Evolutionary conservation across 2,113 vertebrate species (phyloP).

Genomic region (Pseudorasbora parva): DNA sequence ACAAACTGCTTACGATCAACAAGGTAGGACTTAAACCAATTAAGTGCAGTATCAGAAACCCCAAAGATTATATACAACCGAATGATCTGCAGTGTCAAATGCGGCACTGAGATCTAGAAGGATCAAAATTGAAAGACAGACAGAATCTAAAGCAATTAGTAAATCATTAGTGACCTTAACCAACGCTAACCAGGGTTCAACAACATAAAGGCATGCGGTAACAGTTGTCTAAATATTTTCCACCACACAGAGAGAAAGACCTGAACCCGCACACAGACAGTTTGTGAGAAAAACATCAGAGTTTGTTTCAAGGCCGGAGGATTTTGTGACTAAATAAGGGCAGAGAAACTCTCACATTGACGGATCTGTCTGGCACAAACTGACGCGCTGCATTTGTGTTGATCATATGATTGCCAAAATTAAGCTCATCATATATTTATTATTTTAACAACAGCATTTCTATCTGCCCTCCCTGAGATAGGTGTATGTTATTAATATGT

Average conservation of each 20-base stretch:
- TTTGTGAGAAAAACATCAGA: slow-evolving; percentile 52
- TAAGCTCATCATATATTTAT: neutral
- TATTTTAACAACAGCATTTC: neutral
- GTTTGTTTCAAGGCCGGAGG: slow-evolving; percentile 59
- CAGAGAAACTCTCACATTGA: slow-evolving; percentile 52
- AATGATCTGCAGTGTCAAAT: neutral
- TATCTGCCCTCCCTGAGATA: neutral
- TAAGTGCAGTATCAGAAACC: neutral
- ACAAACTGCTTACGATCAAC: neutral
- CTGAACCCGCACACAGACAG: slow-evolving; percentile 31
- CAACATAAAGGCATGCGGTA: slow-evolving; percentile 51
- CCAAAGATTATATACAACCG: neutral
- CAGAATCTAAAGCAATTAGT: no score
- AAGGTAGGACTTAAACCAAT: neutral
- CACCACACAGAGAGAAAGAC: neutral
- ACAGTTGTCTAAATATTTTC: slow-evolving; percentile 56
- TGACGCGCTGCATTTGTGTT: neutral
- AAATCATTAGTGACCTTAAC: no score
- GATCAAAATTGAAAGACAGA: no score
- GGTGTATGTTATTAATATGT: neutral
- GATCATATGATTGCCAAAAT: slow-evolving; percentile 1
- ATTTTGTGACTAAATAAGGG: slow-evolving; percentile 71
- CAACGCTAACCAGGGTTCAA: slow-evolving; percentile 22
- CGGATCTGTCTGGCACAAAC: slow-evolving; percentile 5
- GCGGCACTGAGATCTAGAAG: no score